A percentile compares a stretch with the other conserved stretches of the same genome.
These are phyloP conservation scores for Aplysina aerophoba DNA, from an alignment of 37 sponge, comb jelly and placozoan genomes.

Conservation along the genomic window DNA sequence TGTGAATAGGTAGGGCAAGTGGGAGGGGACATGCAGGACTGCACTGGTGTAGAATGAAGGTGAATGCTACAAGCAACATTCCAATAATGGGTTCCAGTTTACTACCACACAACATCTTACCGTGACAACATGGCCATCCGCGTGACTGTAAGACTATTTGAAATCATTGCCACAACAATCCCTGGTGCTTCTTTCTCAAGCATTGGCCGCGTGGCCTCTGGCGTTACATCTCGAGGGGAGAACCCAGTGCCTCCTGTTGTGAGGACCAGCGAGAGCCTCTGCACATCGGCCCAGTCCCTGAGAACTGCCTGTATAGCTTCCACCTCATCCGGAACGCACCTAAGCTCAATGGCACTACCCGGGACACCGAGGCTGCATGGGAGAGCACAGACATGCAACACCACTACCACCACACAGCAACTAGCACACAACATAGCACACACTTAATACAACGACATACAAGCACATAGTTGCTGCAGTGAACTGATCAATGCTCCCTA, in stretches of 20 bases:
- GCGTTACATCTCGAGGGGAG: constrained; percentile 93
- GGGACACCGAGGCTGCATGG: constrained; percentile 6
- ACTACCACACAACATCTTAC: constrained; percentile 11
- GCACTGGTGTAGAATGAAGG: no score
- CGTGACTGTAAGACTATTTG: constrained; percentile 83
- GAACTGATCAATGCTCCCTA: no score
- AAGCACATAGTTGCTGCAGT: no score
- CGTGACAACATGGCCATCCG: constrained; percentile 96
- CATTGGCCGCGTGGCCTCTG: constrained; percentile 89
- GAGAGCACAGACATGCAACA: no score
- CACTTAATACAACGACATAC: neutral
- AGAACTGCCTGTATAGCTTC: constrained; percentile 62
- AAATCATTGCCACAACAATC: constrained; percentile 75
- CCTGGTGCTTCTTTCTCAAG: constrained; percentile 91
- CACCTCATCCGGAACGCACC: constrained; percentile 68
- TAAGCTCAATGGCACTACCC: constrained; percentile 11
- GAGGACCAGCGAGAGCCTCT: constrained; percentile 70
- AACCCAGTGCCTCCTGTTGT: constrained; percentile 99
- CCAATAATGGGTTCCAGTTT: no score
- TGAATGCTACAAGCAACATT: no score
- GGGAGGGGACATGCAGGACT: no score
- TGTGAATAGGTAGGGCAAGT: no score
- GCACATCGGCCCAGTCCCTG: constrained; percentile 67
- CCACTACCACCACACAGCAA: neutral
- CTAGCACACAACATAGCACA: neutral